Conservation (phyloP, 1,140 invertebrate genomes). For the Zaprionus gabonicus region DNA sequence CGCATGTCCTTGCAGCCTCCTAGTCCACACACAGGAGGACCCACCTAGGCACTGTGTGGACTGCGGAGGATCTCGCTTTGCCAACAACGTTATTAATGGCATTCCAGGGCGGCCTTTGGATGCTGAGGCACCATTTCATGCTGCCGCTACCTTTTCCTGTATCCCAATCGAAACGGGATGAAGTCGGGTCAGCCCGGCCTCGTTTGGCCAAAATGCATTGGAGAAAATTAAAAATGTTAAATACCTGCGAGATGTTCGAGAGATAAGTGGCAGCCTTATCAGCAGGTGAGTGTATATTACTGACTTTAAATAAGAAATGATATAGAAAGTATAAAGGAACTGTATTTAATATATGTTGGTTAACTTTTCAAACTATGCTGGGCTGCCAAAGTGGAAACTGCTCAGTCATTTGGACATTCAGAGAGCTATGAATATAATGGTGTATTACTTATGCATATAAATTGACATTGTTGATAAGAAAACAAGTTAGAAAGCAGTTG, state of each 20-base stretch:
- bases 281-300: background rate
- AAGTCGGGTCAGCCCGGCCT: background rate
- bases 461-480: too few relatives aligned
- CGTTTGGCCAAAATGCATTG: background rate
- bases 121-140: slow-evolving; percentile 79
- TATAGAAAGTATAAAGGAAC: background rate
- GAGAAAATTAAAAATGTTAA: slow-evolving; percentile 7
- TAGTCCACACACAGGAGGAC: background rate
- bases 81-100: slow-evolving; percentile 81
- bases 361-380: too few relatives aligned
- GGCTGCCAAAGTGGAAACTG: too few relatives aligned
- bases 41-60: slow-evolving; percentile 17
- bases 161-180: background rate
- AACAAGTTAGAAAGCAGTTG: too few relatives aligned
- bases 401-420: too few relatives aligned
- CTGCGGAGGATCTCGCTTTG: slow-evolving; percentile 26
- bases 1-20: slow-evolving; percentile 14
- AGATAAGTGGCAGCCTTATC: background rate
- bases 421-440: too few relatives aligned
- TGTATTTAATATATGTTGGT: too few relatives aligned
- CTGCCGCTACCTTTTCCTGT: slow-evolving; percentile 23
- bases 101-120: slow-evolving; percentile 81
- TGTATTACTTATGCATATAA: too few relatives aligned
- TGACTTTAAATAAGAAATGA: background rate
- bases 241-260: background rate